These are phyloP conservation scores for Artibeus jamaicensis DNA, from an alignment of 2,797 vertebrate species.

Conservation along the genomic window DNA sequence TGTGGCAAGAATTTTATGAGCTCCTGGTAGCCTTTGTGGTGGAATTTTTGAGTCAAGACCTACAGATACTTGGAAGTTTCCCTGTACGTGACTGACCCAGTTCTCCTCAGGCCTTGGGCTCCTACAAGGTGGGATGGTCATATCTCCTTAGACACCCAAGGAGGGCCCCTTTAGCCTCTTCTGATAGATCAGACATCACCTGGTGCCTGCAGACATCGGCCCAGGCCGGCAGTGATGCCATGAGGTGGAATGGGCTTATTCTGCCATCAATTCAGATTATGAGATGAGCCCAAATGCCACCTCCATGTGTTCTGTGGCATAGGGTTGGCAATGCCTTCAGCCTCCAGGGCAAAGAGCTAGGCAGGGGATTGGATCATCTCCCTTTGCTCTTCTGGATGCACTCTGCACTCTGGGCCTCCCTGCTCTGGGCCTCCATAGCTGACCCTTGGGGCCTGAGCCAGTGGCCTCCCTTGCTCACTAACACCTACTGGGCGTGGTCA, in stretches of 20 bases:
- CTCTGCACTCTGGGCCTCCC: neutral
- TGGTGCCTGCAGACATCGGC: neutral
- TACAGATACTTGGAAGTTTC: neutral
- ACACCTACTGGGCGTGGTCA: neutral
- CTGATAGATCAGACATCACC: no score
- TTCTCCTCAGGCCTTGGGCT: neutral
- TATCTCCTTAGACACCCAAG: neutral
- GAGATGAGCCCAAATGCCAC: neutral
- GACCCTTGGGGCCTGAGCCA: no score
- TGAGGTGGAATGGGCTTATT: neutral
- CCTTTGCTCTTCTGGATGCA: neutral
- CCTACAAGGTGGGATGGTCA: neutral
- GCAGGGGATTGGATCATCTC: neutral
- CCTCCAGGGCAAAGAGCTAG: neutral
- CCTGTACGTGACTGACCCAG: neutral
- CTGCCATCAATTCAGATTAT: neutral
- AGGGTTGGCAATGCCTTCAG: neutral
- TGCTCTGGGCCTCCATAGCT: neutral
- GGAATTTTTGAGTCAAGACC: neutral
- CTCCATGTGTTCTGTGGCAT: neutral
- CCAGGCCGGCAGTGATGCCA: neutral
- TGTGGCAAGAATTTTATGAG: neutral
- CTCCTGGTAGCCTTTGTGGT: neutral
- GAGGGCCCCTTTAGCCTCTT: neutral
- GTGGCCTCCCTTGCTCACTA: rapidly evolving